phyloP scores from a whole-genome alignment of 2,797 vertebrate species.

The Selene dorsalis region DNA sequence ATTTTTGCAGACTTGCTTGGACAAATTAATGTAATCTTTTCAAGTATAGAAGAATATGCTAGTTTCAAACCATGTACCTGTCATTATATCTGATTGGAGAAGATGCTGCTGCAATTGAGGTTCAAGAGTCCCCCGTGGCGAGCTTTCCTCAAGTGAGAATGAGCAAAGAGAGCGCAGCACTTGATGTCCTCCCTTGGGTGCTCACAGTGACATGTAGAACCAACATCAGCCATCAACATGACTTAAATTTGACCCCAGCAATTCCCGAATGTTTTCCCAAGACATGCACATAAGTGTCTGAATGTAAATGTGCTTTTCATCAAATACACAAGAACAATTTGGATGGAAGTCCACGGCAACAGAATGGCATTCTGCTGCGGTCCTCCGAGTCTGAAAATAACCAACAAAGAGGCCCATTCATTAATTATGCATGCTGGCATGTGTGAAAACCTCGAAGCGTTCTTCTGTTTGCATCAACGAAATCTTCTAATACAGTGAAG shows the following conservation, averaged over 20 bases:
- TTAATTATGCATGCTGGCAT: constrained; percentile 46
- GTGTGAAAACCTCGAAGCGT: background rate
- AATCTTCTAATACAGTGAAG: background rate
- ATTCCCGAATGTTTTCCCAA: constrained; percentile 14
- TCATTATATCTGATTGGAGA: background rate
- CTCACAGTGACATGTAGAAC: background rate
- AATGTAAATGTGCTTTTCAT: constrained; percentile 16
- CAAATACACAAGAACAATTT: constrained; percentile 14
- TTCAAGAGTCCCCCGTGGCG: background rate
- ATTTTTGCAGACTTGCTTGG: background rate
- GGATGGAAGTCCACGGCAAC: constrained; percentile 20
- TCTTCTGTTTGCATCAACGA: constrained; percentile 19
- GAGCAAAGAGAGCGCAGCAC: background rate
- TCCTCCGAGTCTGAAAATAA: constrained; percentile 28
- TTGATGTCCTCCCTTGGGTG: constrained; percentile 8
- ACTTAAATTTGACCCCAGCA: background rate
- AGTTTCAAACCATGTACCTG: constrained; percentile 8
- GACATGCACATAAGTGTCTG: background rate
- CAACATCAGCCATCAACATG: background rate
- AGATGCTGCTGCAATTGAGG: background rate
- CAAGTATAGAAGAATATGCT: background rate
- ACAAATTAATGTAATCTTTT: constrained; percentile 1
- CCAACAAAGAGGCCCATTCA: constrained; percentile 38
- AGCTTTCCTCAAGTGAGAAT: background rate
- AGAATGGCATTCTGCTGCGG: constrained; percentile 13